These are phyloP conservation scores for Pycnonotus jocosus DNA, from an alignment of 2,113 vertebrate genomes.

Conservation along the genomic window DNA sequence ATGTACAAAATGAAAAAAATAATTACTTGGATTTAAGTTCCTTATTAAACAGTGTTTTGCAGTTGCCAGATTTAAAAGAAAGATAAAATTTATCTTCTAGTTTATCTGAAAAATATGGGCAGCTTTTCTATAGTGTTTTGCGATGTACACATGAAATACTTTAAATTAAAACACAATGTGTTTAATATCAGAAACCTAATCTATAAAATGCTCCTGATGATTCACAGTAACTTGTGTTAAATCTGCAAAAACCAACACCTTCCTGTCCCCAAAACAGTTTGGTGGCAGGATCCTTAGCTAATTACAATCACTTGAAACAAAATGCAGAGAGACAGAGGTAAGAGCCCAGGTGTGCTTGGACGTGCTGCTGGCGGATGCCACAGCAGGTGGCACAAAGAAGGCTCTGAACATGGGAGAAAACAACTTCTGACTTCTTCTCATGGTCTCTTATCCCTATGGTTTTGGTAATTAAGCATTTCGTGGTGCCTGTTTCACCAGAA, in stretches of 20 bases:
- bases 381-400: neutral
- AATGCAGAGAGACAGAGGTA: neutral
- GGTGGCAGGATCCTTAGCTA: neutral
- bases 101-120: neutral
- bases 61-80: neutral
- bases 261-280: neutral
- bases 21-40: neutral
- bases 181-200: neutral
- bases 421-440: neutral
- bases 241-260: neutral
- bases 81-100: neutral
- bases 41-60: neutral
- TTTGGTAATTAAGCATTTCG: neutral
- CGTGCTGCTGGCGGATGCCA: neutral
- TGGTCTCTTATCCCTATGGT: neutral
- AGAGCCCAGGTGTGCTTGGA: neutral
- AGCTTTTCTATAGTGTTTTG: neutral
- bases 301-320: neutral
- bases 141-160: neutral
- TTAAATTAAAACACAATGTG: neutral
- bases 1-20: neutral
- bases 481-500: neutral
- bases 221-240: neutral
- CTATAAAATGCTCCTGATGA: neutral
- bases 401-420: neutral